A percentile compares a stretch with the other conserved stretches of the same genome.
Conservation (phyloP, 2,797 vertebrate genomes). For the Gobionotothen gibberifrons region DNA sequence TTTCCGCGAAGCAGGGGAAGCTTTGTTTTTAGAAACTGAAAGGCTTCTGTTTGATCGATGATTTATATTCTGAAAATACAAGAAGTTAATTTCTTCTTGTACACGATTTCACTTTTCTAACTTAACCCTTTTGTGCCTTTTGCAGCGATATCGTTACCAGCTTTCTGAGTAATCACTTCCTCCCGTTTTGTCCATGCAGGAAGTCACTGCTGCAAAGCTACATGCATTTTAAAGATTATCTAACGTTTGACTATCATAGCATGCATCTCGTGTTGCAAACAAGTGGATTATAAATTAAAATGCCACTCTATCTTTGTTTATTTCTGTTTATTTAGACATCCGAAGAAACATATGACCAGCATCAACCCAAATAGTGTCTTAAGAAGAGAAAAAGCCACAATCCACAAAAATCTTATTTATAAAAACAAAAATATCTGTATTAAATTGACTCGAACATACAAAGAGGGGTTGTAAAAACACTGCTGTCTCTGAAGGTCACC, state of each 20-base stretch:
- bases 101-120: not conserved
- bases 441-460: not conserved
- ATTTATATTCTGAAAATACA: not conserved
- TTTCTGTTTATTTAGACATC: not conserved
- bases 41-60: not conserved
- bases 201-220: not conserved
- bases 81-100: not conserved
- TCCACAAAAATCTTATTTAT: no score
- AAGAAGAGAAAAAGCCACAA: not conserved
- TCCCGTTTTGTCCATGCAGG: not conserved
- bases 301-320: not conserved
- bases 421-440: not conserved
- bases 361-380: not conserved
- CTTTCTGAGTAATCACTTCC: not conserved
- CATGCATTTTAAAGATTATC: not conserved
- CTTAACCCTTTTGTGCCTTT: not conserved
- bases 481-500: not conserved
- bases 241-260: not conserved
- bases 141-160: not conserved
- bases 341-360: not conserved
- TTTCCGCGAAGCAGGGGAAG: not conserved
- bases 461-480: not conserved
- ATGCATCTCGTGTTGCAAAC: not conserved
- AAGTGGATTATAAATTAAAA: not conserved
- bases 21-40: not conserved